Conservation (phyloP, 2,113 vertebrate genomes). For the Octodon degus region DNA sequence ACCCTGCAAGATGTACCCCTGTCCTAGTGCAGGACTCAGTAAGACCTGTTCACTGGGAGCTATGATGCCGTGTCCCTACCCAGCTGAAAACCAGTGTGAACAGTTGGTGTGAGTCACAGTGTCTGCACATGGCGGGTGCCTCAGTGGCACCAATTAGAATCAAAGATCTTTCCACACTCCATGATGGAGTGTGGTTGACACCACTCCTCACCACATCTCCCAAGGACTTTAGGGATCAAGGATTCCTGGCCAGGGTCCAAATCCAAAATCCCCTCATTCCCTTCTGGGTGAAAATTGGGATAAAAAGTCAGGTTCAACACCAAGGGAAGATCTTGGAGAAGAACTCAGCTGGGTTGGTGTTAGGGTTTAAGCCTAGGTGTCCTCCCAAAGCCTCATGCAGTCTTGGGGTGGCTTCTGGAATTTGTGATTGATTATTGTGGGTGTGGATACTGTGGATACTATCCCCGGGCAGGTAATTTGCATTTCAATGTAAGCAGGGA, state of each 20-base stretch:
- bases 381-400: too few species aligned
- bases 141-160: neutral
- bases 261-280: neutral
- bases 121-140: accelerated
- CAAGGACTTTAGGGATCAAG: neutral
- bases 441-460: too few species aligned
- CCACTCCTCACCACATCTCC: neutral
- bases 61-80: accelerated
- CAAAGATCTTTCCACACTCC: neutral
- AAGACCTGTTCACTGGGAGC: neutral
- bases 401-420: too few species aligned
- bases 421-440: too few species aligned
- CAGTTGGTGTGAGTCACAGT: neutral
- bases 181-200: neutral
- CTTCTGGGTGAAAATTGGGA: neutral
- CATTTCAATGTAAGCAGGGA: too few species aligned
- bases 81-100: neutral
- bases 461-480: too few species aligned
- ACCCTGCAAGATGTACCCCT: accelerated
- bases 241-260: neutral
- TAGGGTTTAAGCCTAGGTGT: too few species aligned
- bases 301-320: neutral
- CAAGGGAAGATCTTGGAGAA: neutral
- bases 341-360: neutral
- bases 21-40: neutral